These are phyloP conservation scores for Rana temporaria DNA, from an alignment of 2,113 vertebrate species.

Conservation along the genomic window DNA sequence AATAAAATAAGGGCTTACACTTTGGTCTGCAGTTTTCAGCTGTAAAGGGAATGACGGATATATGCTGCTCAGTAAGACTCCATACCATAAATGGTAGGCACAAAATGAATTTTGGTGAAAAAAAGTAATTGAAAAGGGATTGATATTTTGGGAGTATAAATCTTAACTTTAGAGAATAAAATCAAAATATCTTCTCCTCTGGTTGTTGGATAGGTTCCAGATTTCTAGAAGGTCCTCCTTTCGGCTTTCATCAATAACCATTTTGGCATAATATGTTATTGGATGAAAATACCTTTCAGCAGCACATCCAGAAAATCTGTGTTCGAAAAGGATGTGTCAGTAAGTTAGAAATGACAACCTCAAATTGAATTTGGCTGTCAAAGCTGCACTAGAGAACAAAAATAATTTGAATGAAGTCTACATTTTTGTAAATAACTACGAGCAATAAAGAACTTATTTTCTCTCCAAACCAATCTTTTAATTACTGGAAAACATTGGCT, in stretches of 20 bases:
- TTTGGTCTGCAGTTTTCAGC: constrained; percentile 30
- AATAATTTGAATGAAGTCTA: neutral
- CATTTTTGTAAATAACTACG: too few relatives aligned
- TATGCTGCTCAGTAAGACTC: constrained; percentile 29
- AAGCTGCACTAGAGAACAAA: neutral
- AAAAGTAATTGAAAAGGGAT: constrained; percentile 22
- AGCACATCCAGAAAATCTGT: neutral
- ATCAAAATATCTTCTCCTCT: neutral
- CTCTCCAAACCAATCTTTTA: too few relatives aligned
- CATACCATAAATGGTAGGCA: constrained; percentile 32
- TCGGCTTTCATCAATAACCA: constrained; percentile 36
- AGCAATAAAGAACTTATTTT: too few relatives aligned
- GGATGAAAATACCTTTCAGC: constrained; percentile 20
- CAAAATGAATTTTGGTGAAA: constrained; percentile 36
- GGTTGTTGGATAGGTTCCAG: neutral
- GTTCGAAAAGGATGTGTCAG: neutral
- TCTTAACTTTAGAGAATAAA: constrained; percentile 40
- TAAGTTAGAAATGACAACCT: constrained; percentile 18
- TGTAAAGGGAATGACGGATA: constrained; percentile 48
- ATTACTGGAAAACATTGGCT: too few relatives aligned
- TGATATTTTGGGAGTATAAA: constrained; percentile 37
- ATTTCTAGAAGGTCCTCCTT: constrained; percentile 34
- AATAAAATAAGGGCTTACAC: constrained; percentile 37
- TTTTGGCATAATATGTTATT: constrained; percentile 39
- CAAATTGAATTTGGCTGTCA: constrained; percentile 21